Conservation (phyloP, 2,888 invertebrate species). For the Ennomos erosarius region DNA sequence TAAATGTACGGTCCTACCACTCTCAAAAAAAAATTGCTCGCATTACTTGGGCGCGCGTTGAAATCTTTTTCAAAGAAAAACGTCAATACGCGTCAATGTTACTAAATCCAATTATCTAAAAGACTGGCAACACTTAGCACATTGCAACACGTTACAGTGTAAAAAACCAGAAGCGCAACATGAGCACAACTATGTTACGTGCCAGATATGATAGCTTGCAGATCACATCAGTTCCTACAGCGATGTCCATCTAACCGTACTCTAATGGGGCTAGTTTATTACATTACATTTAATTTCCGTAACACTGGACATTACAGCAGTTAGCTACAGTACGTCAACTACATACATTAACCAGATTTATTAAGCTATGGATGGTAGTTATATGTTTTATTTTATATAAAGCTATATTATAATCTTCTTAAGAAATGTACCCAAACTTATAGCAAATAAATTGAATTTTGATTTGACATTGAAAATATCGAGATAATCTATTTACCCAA, state of each 20-base stretch:
- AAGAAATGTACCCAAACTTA: no score
- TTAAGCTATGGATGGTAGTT: no score
- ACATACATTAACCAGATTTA: no score
- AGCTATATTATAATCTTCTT: no score
- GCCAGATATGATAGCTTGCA: conserved; percentile 27
- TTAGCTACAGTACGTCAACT: no score
- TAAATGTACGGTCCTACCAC: no score
- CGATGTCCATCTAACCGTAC: conserved; percentile 47
- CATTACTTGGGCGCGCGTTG: background rate
- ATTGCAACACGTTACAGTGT: conserved; percentile 24
- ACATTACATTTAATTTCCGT: conserved; percentile 33
- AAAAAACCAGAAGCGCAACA: conserved; percentile 44
- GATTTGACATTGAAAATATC: no score
- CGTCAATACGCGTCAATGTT: background rate
- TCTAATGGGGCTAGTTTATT: conserved; percentile 31
- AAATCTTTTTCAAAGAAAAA: conserved; percentile 1
- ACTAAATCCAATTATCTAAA: background rate
- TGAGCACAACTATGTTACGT: conserved; percentile 37
- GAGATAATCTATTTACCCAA: no score
- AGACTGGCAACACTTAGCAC: conserved; percentile 13
- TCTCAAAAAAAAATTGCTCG: no score
- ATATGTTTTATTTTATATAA: no score
- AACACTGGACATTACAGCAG: conserved; percentile 1
- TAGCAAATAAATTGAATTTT: no score
- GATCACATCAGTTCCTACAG: conserved; percentile 49